phyloP scores from a whole-genome alignment of 2,797 vertebrate genomes.

The Todus mexicanus region DNA sequence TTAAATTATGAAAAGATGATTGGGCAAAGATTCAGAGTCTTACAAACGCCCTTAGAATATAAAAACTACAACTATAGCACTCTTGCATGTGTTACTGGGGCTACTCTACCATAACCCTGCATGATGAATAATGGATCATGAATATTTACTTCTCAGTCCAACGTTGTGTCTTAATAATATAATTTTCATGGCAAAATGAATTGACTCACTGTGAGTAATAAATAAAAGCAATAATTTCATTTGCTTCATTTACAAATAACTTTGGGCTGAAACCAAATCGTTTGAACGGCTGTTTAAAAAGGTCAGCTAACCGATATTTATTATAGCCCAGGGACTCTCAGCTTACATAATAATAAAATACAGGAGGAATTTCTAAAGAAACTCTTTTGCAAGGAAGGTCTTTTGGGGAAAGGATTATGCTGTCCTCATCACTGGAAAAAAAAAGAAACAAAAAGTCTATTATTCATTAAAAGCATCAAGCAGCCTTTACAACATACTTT shows the following conservation, averaged over 20 bases:
- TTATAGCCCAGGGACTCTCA: not conserved
- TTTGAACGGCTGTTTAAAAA: conserved; percentile 47
- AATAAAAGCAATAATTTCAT: conserved; percentile 21
- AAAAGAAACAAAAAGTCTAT: not conserved
- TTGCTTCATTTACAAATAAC: conserved; percentile 54
- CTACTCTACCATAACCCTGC: not conserved
- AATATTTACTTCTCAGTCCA: not conserved
- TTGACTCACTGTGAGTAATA: conserved; percentile 9
- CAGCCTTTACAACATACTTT: not conserved
- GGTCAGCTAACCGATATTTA: conserved; percentile 45
- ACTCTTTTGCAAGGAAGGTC: not conserved
- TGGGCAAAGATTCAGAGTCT: not conserved
- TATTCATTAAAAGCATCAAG: conserved; percentile 14
- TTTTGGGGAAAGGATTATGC: not conserved
- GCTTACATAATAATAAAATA: conserved; percentile 41
- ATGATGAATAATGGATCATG: not conserved
- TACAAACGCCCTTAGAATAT: not conserved
- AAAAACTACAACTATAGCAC: not conserved
- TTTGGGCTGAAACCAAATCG: conserved; percentile 33
- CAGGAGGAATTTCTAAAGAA: conserved; percentile 32
- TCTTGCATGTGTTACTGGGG: not conserved
- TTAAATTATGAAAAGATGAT: not conserved
- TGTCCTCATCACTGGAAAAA: not conserved
- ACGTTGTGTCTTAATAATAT: not conserved
- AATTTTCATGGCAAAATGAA: conserved; percentile 24